Evolutionary conservation across 1,140 invertebrate genomes (phyloP), one percentile per base, ranked within the genome.

Genomic region (Telenomus remus): DNA sequence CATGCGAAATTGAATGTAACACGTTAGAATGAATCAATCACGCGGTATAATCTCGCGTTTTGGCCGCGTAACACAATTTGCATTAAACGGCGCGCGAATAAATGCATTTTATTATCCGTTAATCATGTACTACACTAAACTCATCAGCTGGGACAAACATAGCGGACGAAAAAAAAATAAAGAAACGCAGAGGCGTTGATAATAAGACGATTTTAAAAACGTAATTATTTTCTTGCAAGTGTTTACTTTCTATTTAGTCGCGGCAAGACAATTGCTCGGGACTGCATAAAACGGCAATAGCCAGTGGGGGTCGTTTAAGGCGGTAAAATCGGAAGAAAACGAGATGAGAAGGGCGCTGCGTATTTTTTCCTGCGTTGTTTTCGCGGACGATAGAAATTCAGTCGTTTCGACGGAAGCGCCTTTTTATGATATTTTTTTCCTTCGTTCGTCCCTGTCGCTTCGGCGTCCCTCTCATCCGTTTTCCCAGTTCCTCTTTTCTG

Each of bases 351-450:
- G 19, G 19, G 63, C 59, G 37, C 48, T 33, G 60, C 61, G 61
- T 71, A 68, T 69, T 72, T 68, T 44, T 77, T 76, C 68, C 61
- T 64, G 63, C 57, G 54, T 49, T 69, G 68, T 71, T 77, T 77
- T 71, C 75, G 75, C 65, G 69, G 49, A 64, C 75, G 75, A 78
- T 73, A 73, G 75, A 78, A 78, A 78, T 73, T 68, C 75, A 73
- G 64, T 78, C 75, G 69, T 73, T 69, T 71, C 59, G 59, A 77
- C 75, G 75, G 57, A 77, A 77, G 50, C 63, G 64, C 54, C 61
- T 66, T 74, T 74, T 66, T 74, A 66, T 74, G 61, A 56, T 68
- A 74, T 74, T 74, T 66, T 74, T 61, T 53, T 12, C 16, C 27
- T 48, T 12, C 4, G 33, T 48, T 33, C 46, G 14, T 49, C 35